Base-by-base conservation (phyloP, 64 coral and sea anemone genomes). In the Porites australiensis region DNA sequence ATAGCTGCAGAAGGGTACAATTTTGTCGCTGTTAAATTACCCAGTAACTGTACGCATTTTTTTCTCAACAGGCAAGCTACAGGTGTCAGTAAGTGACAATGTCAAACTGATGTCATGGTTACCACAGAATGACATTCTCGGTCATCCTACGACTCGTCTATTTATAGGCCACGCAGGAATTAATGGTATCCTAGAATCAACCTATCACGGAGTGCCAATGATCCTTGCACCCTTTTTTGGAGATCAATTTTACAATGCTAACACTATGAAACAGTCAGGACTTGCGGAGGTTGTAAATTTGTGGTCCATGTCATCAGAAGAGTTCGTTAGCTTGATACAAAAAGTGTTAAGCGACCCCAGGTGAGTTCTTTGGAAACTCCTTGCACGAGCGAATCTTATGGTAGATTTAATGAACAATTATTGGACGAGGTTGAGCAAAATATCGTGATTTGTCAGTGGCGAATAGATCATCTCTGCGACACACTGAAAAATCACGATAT, bases 91-190 rank as follows among this genome's bases (percentile, higher is more conserved):
- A 8, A 68, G 81, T 52, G 81, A 67, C 16, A 92, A 92, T 69
- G 54, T 92, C 6, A 85, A 86, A 48, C 37, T 64, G 20, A 22
- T 86, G n/a, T 15, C 71, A 51, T 92, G 90, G 90, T 5, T 92
- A 66, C 90, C 90, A 45, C 90, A 92, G 72, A 92, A 92, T 62
- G 90, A 92, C 59, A 77, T 92, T 52, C 73, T 93, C 3, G 91
- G 83, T 23, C 82, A 93, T 59, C 14, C n/a, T 3, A 87, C 79
- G 61, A 87, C 90, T 1, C 82, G 72, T 5, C 57, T 92, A 50
- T 92, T 92, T 78, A 86, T 92, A 19, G 64, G 54, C 21, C 90
- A 92, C 19, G 90, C 81, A 22, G 90, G 90, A 50, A 53, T 83
- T 44, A 92, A 92, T 45, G 82, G 90, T 2, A 5, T 92, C 4